Conservation (phyloP, 2,888 invertebrate genomes). For the Willowsia nigromaculata region DNA sequence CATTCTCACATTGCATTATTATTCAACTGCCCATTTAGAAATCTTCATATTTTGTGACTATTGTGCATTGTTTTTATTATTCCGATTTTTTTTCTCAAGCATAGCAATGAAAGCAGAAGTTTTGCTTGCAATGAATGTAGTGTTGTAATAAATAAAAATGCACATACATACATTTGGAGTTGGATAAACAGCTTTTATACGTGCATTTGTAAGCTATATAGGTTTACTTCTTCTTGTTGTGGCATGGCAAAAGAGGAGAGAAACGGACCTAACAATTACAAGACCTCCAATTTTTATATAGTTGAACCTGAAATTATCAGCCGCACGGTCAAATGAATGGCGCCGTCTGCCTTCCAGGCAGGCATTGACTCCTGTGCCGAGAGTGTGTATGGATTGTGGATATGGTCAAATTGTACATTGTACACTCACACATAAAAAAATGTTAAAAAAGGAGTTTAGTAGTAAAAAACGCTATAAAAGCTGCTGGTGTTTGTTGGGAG, state of each 20-base stretch:
- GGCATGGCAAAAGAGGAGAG: constrained; percentile 35
- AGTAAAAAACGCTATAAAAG: constrained; percentile 36
- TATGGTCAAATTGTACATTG: constrained; percentile 40
- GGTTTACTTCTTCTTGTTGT: neutral
- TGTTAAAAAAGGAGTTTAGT: constrained; percentile 23
- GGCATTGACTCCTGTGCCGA: constrained; percentile 74
- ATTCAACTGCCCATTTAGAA: neutral
- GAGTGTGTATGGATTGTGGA: constrained; percentile 23
- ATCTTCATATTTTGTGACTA: constrained; percentile 18
- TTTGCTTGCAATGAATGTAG: neutral
- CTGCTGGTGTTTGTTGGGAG: neutral
- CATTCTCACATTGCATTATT: neutral
- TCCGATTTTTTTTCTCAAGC: constrained; percentile 54
- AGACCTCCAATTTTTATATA: constrained; percentile 79
- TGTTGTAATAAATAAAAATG: constrained; percentile 37
- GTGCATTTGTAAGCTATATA: neutral
- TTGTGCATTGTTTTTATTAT: constrained; percentile 57
- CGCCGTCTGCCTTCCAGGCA: constrained; percentile 78
- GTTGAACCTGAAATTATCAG: constrained; percentile 79
- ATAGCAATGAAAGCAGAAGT: constrained; percentile 19
- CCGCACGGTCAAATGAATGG: constrained; percentile 79
- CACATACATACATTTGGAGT: neutral
- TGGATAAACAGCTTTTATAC: neutral
- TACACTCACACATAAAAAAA: constrained; percentile 12
- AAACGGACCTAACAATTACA: constrained; percentile 78